Conservation (phyloP, 2,797 vertebrate species). For the Siniperca scherzeri region DNA sequence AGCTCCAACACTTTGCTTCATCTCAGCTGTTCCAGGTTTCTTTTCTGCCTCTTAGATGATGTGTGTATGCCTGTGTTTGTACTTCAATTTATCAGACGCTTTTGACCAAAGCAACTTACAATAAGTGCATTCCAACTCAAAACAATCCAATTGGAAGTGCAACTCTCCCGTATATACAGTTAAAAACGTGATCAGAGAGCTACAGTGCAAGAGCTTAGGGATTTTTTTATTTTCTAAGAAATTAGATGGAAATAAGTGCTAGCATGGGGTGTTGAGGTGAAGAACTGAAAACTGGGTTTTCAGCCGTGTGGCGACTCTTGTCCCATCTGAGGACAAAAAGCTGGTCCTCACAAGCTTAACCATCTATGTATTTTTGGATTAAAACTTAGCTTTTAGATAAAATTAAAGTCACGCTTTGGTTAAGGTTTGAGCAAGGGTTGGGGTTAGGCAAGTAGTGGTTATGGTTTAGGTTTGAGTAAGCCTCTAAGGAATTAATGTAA, state of each 20-base stretch:
- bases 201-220: neutral
- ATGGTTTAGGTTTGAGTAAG: slow-evolving; percentile 8
- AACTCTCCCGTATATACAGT: neutral
- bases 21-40: slow-evolving; percentile 29
- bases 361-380: slow-evolving; percentile 12
- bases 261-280: neutral
- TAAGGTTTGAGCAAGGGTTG: slow-evolving; percentile 18
- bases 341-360: slow-evolving; percentile 5
- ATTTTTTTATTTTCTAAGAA: too few species aligned
- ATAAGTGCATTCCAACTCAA: neutral
- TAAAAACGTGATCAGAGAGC: neutral
- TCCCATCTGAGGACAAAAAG: neutral
- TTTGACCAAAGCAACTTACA: neutral
- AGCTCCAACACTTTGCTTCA: slow-evolving; percentile 26
- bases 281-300: neutral
- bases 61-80: slow-evolving; percentile 2
- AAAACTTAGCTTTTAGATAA: slow-evolving; percentile 22
- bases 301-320: neutral
- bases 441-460: slow-evolving; percentile 14
- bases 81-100: neutral
- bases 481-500: neutral
- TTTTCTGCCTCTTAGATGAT: neutral
- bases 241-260: neutral
- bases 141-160: neutral
- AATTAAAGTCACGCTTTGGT: slow-evolving; percentile 15